Evolutionary conservation across 2,113 vertebrate genomes (phyloP).

Genomic region (Serilophus lunatus): DNA sequence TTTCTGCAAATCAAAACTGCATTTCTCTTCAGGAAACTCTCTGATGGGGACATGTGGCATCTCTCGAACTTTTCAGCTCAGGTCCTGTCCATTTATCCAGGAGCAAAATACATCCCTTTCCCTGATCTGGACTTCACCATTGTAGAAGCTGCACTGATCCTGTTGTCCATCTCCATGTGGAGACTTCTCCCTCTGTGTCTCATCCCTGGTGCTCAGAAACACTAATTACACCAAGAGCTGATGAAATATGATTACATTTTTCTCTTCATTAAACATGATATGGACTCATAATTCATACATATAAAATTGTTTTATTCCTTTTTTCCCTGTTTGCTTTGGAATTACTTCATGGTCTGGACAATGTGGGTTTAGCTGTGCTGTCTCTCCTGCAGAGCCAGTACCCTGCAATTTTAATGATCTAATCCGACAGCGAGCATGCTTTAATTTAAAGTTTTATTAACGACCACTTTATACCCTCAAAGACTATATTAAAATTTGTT

Average conservation of each 20-base stretch:
- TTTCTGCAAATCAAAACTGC: background rate
- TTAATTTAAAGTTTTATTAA: slow-evolving; percentile 74
- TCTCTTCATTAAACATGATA: slow-evolving; percentile 63
- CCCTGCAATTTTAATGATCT: slow-evolving; percentile 69
- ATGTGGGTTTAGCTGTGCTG: slow-evolving; percentile 1
- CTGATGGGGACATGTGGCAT: background rate
- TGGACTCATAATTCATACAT: slow-evolving; percentile 40
- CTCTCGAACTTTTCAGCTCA: background rate
- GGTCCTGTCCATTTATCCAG: fast-evolving
- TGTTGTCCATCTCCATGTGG: fast-evolving
- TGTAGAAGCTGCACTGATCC: background rate
- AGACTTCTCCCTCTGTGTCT: fast-evolving
- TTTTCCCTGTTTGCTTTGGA: slow-evolving; percentile 61
- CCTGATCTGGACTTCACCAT: too few species aligned
- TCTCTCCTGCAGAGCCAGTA: slow-evolving; percentile 24
- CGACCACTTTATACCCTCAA: slow-evolving; percentile 63
- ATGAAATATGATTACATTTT: slow-evolving; percentile 60
- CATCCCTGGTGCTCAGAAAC: background rate
- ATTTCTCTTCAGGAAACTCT: background rate
- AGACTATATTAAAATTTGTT: slow-evolving; percentile 66
- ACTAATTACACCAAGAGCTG: background rate
- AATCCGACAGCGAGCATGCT: slow-evolving; percentile 55
- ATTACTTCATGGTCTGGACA: background rate
- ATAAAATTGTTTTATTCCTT: slow-evolving; percentile 50
- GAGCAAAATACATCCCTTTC: background rate